Percentiles rank a stretch among this genome's conserved stretches.
phyloP scores from a whole-genome alignment of 2,113 vertebrate species.

The Muntiacus reevesi region DNA sequence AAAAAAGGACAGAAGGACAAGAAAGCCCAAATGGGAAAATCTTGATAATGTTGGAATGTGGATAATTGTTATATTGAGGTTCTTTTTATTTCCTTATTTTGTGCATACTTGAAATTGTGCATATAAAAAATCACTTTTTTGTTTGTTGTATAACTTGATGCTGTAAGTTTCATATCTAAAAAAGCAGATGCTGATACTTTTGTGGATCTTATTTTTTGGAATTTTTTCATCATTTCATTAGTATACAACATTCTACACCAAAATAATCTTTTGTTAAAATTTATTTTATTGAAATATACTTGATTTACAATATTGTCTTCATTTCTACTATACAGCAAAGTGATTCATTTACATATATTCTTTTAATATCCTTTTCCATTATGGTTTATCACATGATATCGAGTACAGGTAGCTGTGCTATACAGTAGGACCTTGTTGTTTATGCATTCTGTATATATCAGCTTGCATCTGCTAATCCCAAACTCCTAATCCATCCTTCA shows the following conservation, averaged over 20 bases:
- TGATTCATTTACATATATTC: neutral
- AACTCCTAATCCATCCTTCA: neutral
- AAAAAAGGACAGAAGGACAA: neutral
- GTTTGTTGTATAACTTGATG: neutral
- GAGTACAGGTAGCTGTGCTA: neutral
- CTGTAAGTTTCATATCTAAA: neutral
- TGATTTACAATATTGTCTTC: neutral
- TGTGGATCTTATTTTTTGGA: neutral
- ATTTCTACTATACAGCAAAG: neutral
- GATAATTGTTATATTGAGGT: neutral
- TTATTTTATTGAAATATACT: neutral
- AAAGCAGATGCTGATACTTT: conserved; percentile 9
- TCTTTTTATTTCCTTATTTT: neutral
- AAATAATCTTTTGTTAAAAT: neutral
- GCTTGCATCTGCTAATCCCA: neutral
- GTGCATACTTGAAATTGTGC: neutral
- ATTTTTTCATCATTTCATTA: neutral
- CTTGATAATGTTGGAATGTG: neutral
- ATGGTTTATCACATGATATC: neutral
- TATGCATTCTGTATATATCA: neutral
- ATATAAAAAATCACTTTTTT: neutral
- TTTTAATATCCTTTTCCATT: neutral
- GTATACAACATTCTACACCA: neutral
- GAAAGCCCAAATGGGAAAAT: neutral
- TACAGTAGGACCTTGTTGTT: neutral